Base-by-base conservation (phyloP, 2,888 invertebrate species). In the Biston betularia region DNA sequence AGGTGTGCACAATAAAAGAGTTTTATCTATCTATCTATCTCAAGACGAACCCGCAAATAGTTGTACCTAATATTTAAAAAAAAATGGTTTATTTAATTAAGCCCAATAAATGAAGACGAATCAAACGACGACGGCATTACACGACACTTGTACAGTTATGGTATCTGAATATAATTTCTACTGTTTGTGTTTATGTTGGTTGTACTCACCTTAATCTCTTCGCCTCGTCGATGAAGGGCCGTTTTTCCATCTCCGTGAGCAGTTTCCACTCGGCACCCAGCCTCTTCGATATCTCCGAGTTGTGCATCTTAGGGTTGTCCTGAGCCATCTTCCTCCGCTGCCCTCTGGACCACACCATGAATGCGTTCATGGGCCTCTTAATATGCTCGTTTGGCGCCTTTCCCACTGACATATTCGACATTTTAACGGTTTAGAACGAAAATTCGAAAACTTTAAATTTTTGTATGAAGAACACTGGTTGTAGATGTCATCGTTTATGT, bases 221-320 rank as follows among this genome's bases (percentile, higher is more conserved):
- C 0, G 98, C 98, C 83, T 98, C 98, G 84, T 98, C 98, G 76
- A 98, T 98, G 89, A 98, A 98, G 0, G 98, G 98, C 68, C 98
- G 90, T 82, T 98, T 98, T 85, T 98, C 97, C 84, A 96, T 95
- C 86, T 98, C 98, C 45, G 96, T 96, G 64, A 98, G 94, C 77
- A 97, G 93, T 85, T 98, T 98, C 98, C 98, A 98, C 87, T 98
- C 98, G 0, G 97, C 97, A 0, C 97, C 97, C 44, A 98, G 94
- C 72, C 98, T 90, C 87, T 98, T 98, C 64, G 97, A 97, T 75
- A 98, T 98, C 89, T 98, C 98, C 0, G 97, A 97, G 85, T 98
- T 98, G 92, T 98, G 98, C 98, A 98, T 98, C 89, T 98, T 98
- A 0, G 98, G 98, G 86, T 98, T 98, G 79, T 98, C 98, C 84